Evolutionary conservation across 2,888 invertebrate genomes (phyloP).

Genomic region (Coenonympha glycerion): DNA sequence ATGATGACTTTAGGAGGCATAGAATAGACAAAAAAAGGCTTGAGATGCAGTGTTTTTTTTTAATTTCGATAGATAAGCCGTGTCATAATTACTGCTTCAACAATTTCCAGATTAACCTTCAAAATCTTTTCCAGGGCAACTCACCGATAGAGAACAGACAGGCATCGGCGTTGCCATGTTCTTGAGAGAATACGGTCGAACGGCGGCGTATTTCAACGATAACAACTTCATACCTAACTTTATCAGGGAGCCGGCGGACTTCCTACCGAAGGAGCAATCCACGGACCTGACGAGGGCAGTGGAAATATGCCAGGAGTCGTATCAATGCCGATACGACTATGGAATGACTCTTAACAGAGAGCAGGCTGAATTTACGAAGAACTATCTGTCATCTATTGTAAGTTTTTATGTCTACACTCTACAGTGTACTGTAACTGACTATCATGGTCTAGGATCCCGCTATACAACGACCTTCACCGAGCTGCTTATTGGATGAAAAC

Average conservation of each 20-base stretch:
- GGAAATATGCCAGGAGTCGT: conserved; percentile 85
- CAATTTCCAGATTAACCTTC: too few species aligned
- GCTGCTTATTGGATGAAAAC: too few species aligned
- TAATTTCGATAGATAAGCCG: too few species aligned
- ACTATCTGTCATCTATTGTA: conserved; percentile 81
- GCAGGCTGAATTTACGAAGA: conserved; percentile 89
- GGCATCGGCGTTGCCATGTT: conserved; percentile 86
- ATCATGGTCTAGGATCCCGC: too few species aligned
- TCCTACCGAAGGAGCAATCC: conserved; percentile 82
- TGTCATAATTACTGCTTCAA: too few species aligned
- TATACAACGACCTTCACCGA: too few species aligned
- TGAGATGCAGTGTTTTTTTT: too few species aligned
- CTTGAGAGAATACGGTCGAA: conserved; percentile 84
- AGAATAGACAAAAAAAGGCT: too few species aligned
- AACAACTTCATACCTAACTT: conserved; percentile 85
- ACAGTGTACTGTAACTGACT: too few species aligned
- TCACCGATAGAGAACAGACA: conserved; percentile 84
- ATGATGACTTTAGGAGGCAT: too few species aligned
- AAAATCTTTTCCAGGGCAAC: conserved; percentile 77
- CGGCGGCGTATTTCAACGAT: conserved; percentile 88
- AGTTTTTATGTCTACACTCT: too few species aligned
- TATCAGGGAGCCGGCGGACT: conserved; percentile 79
- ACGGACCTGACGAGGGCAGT: conserved; percentile 79
- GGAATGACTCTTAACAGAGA: conserved; percentile 89
- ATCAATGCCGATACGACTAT: conserved; percentile 92